Percentiles rank a stretch among this genome's conserved stretches.
Evolutionary conservation across 1,140 invertebrate genomes (phyloP).

Genomic region (Rhizoglyphus robini): DNA sequence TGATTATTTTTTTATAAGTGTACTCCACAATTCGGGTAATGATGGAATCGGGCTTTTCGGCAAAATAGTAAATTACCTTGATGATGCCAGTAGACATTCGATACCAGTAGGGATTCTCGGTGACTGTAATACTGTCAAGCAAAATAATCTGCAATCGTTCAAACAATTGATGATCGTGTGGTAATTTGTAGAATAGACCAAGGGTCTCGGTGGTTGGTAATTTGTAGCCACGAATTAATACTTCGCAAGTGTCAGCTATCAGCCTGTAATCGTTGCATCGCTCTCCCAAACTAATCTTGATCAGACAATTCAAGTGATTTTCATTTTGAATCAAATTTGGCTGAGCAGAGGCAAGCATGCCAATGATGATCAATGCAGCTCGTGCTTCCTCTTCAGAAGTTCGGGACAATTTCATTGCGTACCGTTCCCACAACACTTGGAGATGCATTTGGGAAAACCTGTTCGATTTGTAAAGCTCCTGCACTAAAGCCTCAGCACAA

Average conservation of each 20-base stretch:
- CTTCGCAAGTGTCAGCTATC: slow-evolving; percentile 44
- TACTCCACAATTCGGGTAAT: slow-evolving; percentile 32
- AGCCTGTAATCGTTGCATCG: slow-evolving; percentile 41
- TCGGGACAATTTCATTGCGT: slow-evolving; percentile 55
- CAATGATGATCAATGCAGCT: slow-evolving; percentile 52
- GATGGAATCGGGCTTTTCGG: slow-evolving; percentile 39
- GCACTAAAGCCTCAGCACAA: slow-evolving; percentile 56
- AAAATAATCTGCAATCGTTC: slow-evolving; percentile 36
- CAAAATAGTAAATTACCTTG: slow-evolving; percentile 44
- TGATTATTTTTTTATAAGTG: slow-evolving; percentile 1
- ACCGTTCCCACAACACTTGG: slow-evolving; percentile 64
- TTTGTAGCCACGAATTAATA: slow-evolving; percentile 40
- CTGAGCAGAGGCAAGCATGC: slow-evolving; percentile 49
- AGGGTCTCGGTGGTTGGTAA: slow-evolving; percentile 26
- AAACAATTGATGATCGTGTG: slow-evolving; percentile 45
- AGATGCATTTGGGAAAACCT: slow-evolving; percentile 42
- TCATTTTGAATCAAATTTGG: slow-evolving; percentile 36
- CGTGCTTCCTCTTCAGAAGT: slow-evolving; percentile 51
- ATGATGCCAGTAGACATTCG: slow-evolving; percentile 46
- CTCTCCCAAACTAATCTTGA: slow-evolving; percentile 43
- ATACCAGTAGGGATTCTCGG: slow-evolving; percentile 39
- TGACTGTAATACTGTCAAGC: slow-evolving; percentile 34
- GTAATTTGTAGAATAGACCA: slow-evolving; percentile 33
- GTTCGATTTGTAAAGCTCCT: slow-evolving; percentile 39
- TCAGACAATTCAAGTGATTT: slow-evolving; percentile 44